Evolutionary conservation across 2,888 invertebrate species (phyloP), one percentile per base, ranked within the genome.

Genomic region (Emmelina monodactyla): DNA sequence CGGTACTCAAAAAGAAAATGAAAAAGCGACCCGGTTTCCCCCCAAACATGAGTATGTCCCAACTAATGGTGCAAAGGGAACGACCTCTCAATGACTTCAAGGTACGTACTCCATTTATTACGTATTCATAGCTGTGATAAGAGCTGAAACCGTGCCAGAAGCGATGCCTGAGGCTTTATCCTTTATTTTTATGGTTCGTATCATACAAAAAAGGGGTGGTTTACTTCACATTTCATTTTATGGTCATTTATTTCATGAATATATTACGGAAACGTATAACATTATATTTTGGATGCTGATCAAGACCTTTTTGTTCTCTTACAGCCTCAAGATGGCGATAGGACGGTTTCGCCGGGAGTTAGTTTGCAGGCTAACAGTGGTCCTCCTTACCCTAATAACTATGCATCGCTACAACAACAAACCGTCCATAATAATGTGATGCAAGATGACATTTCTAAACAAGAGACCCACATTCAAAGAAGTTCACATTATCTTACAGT

Each of bases 41-140:
- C 58, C 70, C 82, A 38, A 85, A 85, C 43, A 82, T 85, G 53
- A 83, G 84, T 47, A 84, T 86, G 37, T 85, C 87, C 35, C 87
- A 86, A 62, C 68, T 88, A 49, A 73, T 86, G 71, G 84, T 84
- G 42, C 87, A 87, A 53, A 78, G 85, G 49, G 87, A 87, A 56
- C 82, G 83, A 56, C 60, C 85, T 46, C 71, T 60, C 62, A 76
- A 52, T 70, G 84, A 69, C 61, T 78, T 60, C 61, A 82, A 64
- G 71, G 79, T 76, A 68, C 40, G 55, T 49, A 46, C 37, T 25
- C 30, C 33, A 11, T 37, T 32, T 34, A 43, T 47, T 50, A 47
- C 41, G 41, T 46, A 50, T 49, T 29, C 29, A 29, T 29, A 30
- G 9, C 15, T 22, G 22, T n/a, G 59, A 63, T 67, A 67, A 65